Evolutionary conservation across 2,888 invertebrate species (phyloP).

Genomic region (Eupithecia abbreviata): DNA sequence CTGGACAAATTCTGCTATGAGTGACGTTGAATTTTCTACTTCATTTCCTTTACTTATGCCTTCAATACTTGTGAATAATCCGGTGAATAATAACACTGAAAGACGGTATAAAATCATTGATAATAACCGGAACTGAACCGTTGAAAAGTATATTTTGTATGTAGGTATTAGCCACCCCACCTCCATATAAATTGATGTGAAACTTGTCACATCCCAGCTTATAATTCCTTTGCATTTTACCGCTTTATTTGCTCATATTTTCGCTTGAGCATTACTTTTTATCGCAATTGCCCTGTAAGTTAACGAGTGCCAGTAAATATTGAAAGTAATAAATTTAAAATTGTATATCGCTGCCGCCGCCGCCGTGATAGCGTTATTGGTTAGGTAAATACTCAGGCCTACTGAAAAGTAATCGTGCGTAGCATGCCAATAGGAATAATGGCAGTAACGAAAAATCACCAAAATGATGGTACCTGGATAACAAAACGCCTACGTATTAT

Average conservation of each 20-base stretch:
- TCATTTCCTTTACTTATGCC: neutral
- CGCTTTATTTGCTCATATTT: slow-evolving; percentile 30
- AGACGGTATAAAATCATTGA: neutral
- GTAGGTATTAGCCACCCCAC: slow-evolving; percentile 1
- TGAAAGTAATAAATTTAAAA: slow-evolving; percentile 27
- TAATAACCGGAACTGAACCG: neutral
- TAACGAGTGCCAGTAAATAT: slow-evolving; percentile 29
- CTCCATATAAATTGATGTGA: slow-evolving; percentile 25
- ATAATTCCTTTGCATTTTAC: slow-evolving; percentile 35
- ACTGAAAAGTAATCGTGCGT: neutral
- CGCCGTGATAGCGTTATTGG: neutral
- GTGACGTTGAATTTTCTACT: neutral
- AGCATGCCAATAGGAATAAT: no score
- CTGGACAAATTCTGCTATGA: slow-evolving; percentile 48
- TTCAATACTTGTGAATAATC: neutral
- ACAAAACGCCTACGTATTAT: no score
- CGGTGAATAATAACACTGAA: neutral
- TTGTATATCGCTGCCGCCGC: slow-evolving; percentile 3
- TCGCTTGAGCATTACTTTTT: slow-evolving; percentile 23
- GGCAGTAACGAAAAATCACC: no score
- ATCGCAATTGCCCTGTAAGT: slow-evolving; percentile 25
- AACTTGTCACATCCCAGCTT: slow-evolving; percentile 30
- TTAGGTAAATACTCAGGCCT: neutral
- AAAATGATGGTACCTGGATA: no score
- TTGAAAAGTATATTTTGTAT: neutral